Conservation (phyloP, 1,140 invertebrate species). For the Drosophila melanica region DNA sequence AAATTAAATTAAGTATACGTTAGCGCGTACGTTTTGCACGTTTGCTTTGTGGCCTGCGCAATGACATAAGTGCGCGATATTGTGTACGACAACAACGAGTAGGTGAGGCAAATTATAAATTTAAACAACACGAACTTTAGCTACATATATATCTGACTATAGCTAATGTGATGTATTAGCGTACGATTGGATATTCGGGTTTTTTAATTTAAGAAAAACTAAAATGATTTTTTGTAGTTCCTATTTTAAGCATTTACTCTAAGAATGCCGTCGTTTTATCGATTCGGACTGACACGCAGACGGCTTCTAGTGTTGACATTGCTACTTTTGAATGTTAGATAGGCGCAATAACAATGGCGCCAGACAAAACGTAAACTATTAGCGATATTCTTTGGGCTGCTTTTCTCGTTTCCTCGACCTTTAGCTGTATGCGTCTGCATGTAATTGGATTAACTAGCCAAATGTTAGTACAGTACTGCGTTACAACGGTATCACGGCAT, state of each 20-base stretch:
- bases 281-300: conserved; percentile 47
- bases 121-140: background rate
- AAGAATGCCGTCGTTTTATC: conserved; percentile 36
- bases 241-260: background rate
- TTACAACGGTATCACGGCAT: conserved; percentile 35
- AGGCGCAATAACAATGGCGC: conserved; percentile 48
- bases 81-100: conserved; percentile 1
- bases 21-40: conserved; percentile 41
- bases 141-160: background rate
- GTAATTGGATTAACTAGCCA: conserved; percentile 73
- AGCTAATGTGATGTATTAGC: background rate
- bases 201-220: background rate
- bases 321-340: conserved; percentile 67
- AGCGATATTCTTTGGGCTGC: conserved; percentile 17
- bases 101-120: conserved; percentile 1
- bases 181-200: no score
- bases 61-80: conserved; percentile 66
- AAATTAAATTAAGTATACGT: conserved; percentile 81
- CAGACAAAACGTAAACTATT: conserved; percentile 39
- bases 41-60: conserved; percentile 42
- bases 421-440: conserved; percentile 41
- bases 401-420: conserved; percentile 59
- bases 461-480: conserved; percentile 36
- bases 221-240: background rate
- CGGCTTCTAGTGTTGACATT: conserved; percentile 59